Base-by-base conservation (phyloP, 1,140 invertebrate species). In the Patella vulgata region DNA sequence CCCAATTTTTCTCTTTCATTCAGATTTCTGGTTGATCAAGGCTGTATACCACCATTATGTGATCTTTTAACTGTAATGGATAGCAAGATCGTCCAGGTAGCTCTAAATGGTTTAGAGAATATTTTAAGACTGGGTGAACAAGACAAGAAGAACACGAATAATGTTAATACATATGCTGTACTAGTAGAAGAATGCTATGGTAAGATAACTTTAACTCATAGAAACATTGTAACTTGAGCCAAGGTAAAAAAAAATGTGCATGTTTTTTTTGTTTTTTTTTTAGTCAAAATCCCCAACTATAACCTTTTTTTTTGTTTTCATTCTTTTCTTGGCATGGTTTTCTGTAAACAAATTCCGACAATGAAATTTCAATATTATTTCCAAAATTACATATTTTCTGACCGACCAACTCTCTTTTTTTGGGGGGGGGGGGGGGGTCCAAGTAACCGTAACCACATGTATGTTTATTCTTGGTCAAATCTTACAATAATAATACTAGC, bases 21-120 rank as follows among this genome's bases (percentile, higher is more conserved):
- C 59, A 80, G 84, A 62, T 85, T 83, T 73, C 66, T 87, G 58
- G 86, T 87, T 25, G 79, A 86, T 17, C 80, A 88, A 79, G 91
- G 91, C 44, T 97, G 94, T 80, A 96, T 99, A 73, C 90, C 92
- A n/a, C 95, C 96, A 0, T 86, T 99, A 62, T 98, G 96, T 84
- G 94, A 97, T 79, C 87, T 98, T 55, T 85, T 99, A 33, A 96
- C 94, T 0, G 91, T 97, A 30, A 93, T 94, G 86, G 97, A 99
- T 85, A 86, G 92, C 0, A 97, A 98, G 80, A 97, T 98, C n/a
- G 90, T 98, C n/a, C 94, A 96, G 83, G 96, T 99, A 36, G 95
- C 96, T 31, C 87, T 99, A 1, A 98, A 96, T 82, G 97, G 96
- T 31, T 87, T 99, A 30, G 96, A 98, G 79, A 98, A 98, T 86